These are phyloP conservation scores for Papilio protenor DNA, from an alignment of 2,888 invertebrate genomes.

Conservation along the genomic window DNA sequence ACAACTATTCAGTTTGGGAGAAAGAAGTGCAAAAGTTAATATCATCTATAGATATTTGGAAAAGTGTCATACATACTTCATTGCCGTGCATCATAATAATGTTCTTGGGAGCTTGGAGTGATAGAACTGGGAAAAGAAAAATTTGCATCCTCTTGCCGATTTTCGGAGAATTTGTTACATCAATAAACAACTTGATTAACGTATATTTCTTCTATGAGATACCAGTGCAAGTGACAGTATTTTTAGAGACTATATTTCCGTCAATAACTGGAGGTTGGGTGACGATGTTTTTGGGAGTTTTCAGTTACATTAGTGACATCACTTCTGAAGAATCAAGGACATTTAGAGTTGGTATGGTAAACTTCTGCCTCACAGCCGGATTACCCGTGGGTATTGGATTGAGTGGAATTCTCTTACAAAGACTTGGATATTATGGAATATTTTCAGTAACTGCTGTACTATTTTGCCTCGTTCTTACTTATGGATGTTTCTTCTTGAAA, in stretches of 20 bases:
- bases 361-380: conserved; percentile 85
- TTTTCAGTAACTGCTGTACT: conserved; percentile 70
- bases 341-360: conserved; percentile 85
- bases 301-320: conserved; percentile 86
- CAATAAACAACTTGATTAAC: conserved; percentile 80
- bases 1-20: conserved; percentile 86
- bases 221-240: conserved; percentile 81
- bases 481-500: conserved; percentile 88
- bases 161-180: conserved; percentile 80
- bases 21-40: conserved; percentile 85
- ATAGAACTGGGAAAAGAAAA: conserved; percentile 83
- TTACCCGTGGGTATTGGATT: conserved; percentile 83
- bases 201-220: conserved; percentile 85
- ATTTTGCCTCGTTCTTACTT: conserved; percentile 86
- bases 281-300: conserved; percentile 84
- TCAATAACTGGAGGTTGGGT: conserved; percentile 84
- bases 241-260: conserved; percentile 81
- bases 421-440: conserved; percentile 77
- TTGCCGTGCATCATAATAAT: conserved; percentile 84
- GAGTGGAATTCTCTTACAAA: conserved; percentile 78
- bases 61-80: conserved; percentile 81
- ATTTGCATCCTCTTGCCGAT: conserved; percentile 84
- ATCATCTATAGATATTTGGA: conserved; percentile 83
- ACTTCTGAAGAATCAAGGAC: conserved; percentile 85
- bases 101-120: conserved; percentile 86